Base-by-base conservation (phyloP, 2,113 vertebrate species). In the Myxocyprinus asiaticus region DNA sequence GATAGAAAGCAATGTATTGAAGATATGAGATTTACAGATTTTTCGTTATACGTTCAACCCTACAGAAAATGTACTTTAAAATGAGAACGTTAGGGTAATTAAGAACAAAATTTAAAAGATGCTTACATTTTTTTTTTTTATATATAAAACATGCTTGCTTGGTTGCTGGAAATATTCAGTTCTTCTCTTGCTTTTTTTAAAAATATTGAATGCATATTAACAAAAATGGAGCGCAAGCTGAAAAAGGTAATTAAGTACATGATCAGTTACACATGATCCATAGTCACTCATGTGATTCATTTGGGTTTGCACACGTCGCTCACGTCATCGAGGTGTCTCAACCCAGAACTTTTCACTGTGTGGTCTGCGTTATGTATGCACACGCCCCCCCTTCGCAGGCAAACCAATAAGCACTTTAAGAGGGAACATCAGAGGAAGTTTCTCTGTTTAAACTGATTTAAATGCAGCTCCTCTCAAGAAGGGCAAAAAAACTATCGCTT, bases 71-170 rank as follows among this genome's bases (percentile, higher is more conserved):
- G 65, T 79, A 69, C 70, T 70, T 70, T 55, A 63, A 69, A 73
- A 48, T 5, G 0, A 87, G 87, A 88, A 86, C 87, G 82, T 86
- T 90, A 85, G 69, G 67, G 14, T 87, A 85, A 58, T 44, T 56
- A 43, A 78, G 17, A 80, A 33, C 59, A 62, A 72, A 81, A 78
- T 63, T 55, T 42, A 82, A 91, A 91, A 33, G 22, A 33, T 33
- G 22, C 22, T 33, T n/a, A n/a, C n/a, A n/a, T n/a, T n/a, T n/a
- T n/a, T n/a, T n/a, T n/a, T n/a, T n/a, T n/a, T n/a, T n/a, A n/a
- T n/a, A n/a, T n/a, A 33, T 33, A 33, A 33, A 91, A 94, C 90
- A 90, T 9, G 92, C 92, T 93, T 90, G 91, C 92, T 92, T 91
- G 88, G 88, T 91, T 90, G 88, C 84, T 86, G 87, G 90, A 76